Evolutionary conservation across 1,140 invertebrate species (phyloP), one percentile per base, ranked within the genome.

Genomic region (Bombus difficillimus): DNA sequence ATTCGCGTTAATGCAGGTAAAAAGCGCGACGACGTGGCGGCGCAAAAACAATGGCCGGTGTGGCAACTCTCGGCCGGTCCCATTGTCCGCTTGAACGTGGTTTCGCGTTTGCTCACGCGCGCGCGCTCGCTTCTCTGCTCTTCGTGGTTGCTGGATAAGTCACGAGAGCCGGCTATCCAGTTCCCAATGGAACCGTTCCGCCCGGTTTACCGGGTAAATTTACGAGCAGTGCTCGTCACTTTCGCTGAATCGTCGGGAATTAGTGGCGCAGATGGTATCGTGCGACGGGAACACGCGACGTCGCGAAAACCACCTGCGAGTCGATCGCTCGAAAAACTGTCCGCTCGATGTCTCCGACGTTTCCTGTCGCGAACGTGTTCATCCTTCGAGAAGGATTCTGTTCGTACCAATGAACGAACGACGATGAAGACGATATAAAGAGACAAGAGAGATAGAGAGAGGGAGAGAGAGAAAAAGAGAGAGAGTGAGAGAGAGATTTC

Each of bases 1-100:
- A 83, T 79, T 86, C 85, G 81, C 82, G 85, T 86, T 78, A 84
- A 86, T 84, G 74, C 81, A 59, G 32, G 59, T 84, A 86, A 86
- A 86, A 86, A 86, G 34, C 75, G 39, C 39, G 34, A 59, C 57
- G 73, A 82, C 85, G 79, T 71, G 64, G 28, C 37, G 59, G 39
- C 12, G 68, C 75, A 79, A 84, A 86, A 74, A 86, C 81, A 86
- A 86, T 84, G 68, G 81, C 81, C 68, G 74, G 73, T 83, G 77
- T 84, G 85, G 85, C 74, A 78, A 83, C 85, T 83, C n/a, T 37
- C 41, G 73, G 28, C 41, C 41, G 72, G 22, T 37, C 68, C 81
- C 81, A 83, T 86, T 86, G 81, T 86, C 81, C 77, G 53, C 59
- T 62, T n/a, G 47, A 10, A 22, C 13, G 41, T 32, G 43, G 57